These are phyloP conservation scores for Alviniconcha marisindica DNA, from an alignment of 1,140 invertebrate genomes.

Conservation along the genomic window DNA sequence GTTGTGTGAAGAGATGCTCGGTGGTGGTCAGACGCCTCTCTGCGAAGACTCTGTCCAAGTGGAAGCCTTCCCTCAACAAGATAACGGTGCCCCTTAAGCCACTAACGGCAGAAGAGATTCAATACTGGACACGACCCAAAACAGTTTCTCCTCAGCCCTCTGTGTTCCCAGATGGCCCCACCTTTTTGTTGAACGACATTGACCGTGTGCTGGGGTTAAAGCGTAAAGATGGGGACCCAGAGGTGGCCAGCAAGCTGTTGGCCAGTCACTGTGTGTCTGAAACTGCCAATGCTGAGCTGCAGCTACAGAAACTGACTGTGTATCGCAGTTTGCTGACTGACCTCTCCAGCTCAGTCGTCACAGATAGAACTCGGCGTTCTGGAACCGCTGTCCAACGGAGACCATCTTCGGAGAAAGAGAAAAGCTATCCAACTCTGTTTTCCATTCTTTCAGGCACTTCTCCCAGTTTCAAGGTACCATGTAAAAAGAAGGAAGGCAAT, in stretches of 20 bases:
- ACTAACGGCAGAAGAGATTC: constrained; percentile 42
- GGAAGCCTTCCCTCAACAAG: constrained; percentile 48
- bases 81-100: constrained; percentile 44
- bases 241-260: constrained; percentile 36
- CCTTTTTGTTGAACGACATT: constrained; percentile 59
- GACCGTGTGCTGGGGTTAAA: constrained; percentile 65
- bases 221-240: constrained; percentile 38
- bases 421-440: not conserved
- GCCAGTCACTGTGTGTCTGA: constrained; percentile 63
- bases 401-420: not conserved
- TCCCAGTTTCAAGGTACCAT: not conserved
- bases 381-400: not conserved
- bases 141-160: not conserved
- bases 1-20: constrained; percentile 52
- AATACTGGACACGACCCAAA: constrained; percentile 45
- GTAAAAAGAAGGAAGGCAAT: not conserved
- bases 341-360: constrained; percentile 35
- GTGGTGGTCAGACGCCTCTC: constrained; percentile 56
- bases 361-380: not conserved
- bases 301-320: constrained; percentile 61
- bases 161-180: constrained; percentile 63
- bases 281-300: constrained; percentile 59
- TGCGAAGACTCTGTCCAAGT: constrained; percentile 55
- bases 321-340: constrained; percentile 63
- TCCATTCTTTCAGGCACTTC: not conserved